phyloP scores from a whole-genome alignment of 2,888 invertebrate species.

The Caenorhabditis japonica region DNA sequence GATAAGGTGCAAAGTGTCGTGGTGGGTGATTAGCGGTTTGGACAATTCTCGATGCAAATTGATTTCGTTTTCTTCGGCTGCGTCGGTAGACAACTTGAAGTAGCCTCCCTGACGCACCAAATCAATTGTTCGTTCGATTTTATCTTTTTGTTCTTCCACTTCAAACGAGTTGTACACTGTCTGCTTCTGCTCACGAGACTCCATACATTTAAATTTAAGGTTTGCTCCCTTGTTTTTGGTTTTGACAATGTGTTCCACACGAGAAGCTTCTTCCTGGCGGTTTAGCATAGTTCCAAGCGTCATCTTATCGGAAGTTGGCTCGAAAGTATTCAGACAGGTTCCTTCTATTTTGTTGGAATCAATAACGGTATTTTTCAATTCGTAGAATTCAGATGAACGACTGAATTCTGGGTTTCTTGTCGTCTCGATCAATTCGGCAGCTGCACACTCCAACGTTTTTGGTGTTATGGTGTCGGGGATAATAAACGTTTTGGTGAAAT shows the following conservation, averaged over 20 bases:
- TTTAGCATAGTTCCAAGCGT: constrained; percentile 34
- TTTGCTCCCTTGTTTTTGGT: constrained; percentile 55
- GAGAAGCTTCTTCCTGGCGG: constrained; percentile 8
- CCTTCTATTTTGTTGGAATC: constrained; percentile 50
- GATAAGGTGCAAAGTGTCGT: constrained; percentile 53
- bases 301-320: constrained; percentile 42
- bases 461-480: constrained; percentile 56
- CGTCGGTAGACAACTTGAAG: constrained; percentile 65
- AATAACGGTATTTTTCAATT: constrained; percentile 30
- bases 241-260: constrained; percentile 41
- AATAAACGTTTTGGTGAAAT: constrained; percentile 14
- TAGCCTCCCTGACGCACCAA: constrained; percentile 56
- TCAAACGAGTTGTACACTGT: constrained; percentile 54
- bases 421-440: constrained; percentile 66
- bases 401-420: constrained; percentile 60
- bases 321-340: constrained; percentile 47
- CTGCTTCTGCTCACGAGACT: constrained; percentile 58
- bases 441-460: constrained; percentile 53
- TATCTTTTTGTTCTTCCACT: constrained; percentile 34
- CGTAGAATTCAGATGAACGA: constrained; percentile 36
- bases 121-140: constrained; percentile 34
- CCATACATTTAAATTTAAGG: constrained; percentile 44
- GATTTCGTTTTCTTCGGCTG: constrained; percentile 65
- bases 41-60: constrained; percentile 56
- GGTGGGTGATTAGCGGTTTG: constrained; percentile 42